Percentiles rank a stretch among this genome's conserved stretches.
Conservation (phyloP, 2,797 vertebrate genomes). For the Rhinophrynus dorsalis region DNA sequence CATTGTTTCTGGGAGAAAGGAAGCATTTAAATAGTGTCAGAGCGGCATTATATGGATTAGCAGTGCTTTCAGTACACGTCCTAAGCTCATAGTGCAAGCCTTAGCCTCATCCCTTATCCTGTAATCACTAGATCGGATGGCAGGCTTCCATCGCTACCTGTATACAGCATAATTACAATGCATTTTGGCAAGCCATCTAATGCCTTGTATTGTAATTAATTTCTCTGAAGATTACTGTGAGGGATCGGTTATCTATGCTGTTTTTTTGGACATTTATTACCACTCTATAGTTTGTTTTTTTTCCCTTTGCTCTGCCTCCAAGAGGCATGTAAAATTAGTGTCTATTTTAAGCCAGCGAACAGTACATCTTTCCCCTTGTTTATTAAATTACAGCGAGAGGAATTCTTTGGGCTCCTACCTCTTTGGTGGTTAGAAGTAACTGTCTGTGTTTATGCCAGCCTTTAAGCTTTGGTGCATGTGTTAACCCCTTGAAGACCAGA, state of each 20-base stretch:
- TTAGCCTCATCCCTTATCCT: conserved; percentile 60
- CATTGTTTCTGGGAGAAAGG: conserved; percentile 69
- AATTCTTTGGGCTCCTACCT: conserved; percentile 62
- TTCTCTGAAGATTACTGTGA: conserved; percentile 62
- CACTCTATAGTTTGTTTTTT: conserved; percentile 55
- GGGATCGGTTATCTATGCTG: conserved; percentile 57
- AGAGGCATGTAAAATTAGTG: conserved; percentile 59
- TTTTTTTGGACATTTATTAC: conserved; percentile 60
- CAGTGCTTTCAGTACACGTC: conserved; percentile 68
- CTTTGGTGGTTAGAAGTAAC: conserved; percentile 57
- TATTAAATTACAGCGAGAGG: conserved; percentile 52
- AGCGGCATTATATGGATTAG: conserved; percentile 66
- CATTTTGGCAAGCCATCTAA: conserved; percentile 58
- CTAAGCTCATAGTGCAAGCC: conserved; percentile 65
- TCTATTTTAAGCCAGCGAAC: conserved; percentile 58
- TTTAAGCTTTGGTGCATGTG: too few relatives aligned
- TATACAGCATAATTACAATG: conserved; percentile 51
- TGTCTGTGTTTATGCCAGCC: conserved; percentile 47
- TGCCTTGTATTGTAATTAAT: conserved; percentile 61
- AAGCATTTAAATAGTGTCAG: conserved; percentile 74
- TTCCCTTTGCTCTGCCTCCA: conserved; percentile 60
- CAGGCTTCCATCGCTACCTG: conserved; percentile 64
- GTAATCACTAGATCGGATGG: conserved; percentile 65
- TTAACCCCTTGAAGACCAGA: too few relatives aligned
- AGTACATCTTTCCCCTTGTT: conserved; percentile 58